phyloP scores from a whole-genome alignment of 2,888 invertebrate genomes.

The Pollenia amentaria region DNA sequence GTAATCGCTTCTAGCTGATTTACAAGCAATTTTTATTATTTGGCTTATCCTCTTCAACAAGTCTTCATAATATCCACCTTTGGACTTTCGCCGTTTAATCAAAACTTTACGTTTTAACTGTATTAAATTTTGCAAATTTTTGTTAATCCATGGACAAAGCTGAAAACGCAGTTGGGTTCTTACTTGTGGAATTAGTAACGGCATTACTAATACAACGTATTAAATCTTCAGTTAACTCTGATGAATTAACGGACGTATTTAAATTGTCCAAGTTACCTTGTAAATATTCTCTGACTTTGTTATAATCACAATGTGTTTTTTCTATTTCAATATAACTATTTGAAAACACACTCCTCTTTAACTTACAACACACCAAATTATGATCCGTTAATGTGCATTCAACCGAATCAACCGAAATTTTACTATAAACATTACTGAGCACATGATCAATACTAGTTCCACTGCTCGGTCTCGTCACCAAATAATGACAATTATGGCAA shows the following conservation, averaged over 20 bases:
- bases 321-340: no score
- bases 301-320: no score
- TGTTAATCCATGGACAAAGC: slow-evolving; percentile 1
- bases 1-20: neutral
- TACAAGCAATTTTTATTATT: neutral
- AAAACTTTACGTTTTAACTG: no score
- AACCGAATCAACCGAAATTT: neutral
- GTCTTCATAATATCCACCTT: neutral
- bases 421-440: neutral
- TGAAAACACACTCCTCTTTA: neutral
- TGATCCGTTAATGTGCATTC: neutral
- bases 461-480: no score
- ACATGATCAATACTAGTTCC: neutral
- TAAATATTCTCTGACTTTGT: neutral
- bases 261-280: neutral
- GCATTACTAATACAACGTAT: neutral
- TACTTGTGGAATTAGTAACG: neutral
- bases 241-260: neutral
- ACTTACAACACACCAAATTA: neutral
- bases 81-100: neutral
- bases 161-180: neutral
- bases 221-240: no score
- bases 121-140: no score
- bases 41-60: neutral
- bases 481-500: neutral